Evolutionary conservation across 2,888 invertebrate species (phyloP), one percentile per base, ranked within the genome.

Genomic region (Leptopilina syphax): DNA sequence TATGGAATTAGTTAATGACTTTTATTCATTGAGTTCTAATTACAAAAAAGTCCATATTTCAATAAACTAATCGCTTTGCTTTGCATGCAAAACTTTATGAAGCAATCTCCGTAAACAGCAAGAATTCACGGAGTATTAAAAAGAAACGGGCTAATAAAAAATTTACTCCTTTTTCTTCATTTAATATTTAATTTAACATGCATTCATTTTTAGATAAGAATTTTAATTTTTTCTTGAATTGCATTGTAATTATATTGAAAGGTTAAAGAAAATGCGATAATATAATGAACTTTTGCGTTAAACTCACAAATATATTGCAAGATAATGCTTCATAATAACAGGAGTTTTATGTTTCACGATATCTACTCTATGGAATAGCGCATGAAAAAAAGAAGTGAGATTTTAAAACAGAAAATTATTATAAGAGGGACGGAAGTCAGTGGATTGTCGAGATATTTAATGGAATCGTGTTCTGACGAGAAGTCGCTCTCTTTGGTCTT

Each of bases 381-480:
- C 18, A 18, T 63, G 9, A 63, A 24, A 63, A 18, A 24, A 73
- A 57, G 34, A 57, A 54, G 27, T n/a, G 27, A 27, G 57, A 73
- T 73, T 73, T 57, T 57, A 34, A 73, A 4, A 8, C 27, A n/a
- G 9, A 27, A 57, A 73, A 73, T 57, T 73, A 73, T 73, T 57
- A 54, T 54, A n/a, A 73, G 34, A 27, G n/a, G 57, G 50, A 57
- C 34, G 27, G 34, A 57, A 73, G 57, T 73, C 57, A 57, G 57
- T 57, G 73, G 73, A 8, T 73, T 73, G 34, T 57, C 57, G 9
- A n/a, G 57, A 57, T 10, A 1, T 12, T 34, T 73, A 73, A 73
- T 73, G n/a, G 13, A 73, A 73, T 73, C 73, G 73, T 73, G 73
- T 57, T 54, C 34, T 57, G 57, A 73, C 54, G 73, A 73, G 73